Conservation (phyloP, 2,888 invertebrate genomes). For the Pristionchus mayeri region DNA sequence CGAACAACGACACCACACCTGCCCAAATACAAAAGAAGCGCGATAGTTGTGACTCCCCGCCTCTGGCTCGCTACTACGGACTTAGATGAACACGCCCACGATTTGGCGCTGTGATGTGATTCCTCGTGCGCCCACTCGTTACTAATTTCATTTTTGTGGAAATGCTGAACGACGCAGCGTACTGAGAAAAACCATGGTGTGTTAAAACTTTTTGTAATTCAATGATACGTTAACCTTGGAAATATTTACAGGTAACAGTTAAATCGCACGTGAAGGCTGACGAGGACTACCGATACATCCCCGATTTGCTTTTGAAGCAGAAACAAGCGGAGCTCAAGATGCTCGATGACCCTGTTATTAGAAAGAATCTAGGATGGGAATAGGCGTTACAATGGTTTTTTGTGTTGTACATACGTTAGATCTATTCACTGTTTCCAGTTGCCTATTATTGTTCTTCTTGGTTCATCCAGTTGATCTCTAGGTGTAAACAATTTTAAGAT, state of each 20-base stretch:
- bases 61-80: no score
- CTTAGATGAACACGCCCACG: no score
- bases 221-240: background rate
- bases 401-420: slow-evolving; percentile 37
- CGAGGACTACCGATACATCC: slow-evolving; percentile 73
- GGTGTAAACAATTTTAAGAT: slow-evolving; percentile 1
- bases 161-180: no score
- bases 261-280: slow-evolving; percentile 73
- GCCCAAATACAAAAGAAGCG: no score
- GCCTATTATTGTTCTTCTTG: slow-evolving; percentile 19
- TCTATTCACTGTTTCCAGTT: slow-evolving; percentile 18
- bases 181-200: no score
- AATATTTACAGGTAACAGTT: slow-evolving; percentile 64
- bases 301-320: slow-evolving; percentile 70
- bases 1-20: no score
- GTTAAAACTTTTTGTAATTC: background rate
- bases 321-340: slow-evolving; percentile 71
- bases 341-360: slow-evolving; percentile 72
- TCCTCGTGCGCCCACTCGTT: no score
- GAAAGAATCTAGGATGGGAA: slow-evolving; percentile 74
- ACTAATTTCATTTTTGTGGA: no score
- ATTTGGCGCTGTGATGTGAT: no score
- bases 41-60: no score
- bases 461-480: slow-evolving; percentile 1
- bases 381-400: slow-evolving; percentile 50